Evolutionary conservation across 2,797 vertebrate species (phyloP), one percentile per base, ranked within the genome.

Genomic region (Enteromius radiatus): DNA sequence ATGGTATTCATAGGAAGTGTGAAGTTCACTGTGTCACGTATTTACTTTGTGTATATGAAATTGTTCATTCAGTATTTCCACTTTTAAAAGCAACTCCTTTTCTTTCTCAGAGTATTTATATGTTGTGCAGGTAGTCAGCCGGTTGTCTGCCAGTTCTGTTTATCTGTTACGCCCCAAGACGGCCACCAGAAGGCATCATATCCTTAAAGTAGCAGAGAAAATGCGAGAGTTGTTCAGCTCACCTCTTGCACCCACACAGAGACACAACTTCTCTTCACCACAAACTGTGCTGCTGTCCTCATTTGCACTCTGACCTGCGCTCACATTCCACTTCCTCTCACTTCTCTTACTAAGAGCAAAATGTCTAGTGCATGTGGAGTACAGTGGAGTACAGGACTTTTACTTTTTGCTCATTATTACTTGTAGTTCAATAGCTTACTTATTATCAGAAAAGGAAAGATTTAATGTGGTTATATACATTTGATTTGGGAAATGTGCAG

Each of bases 111-210:
- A 38, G 1, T 38, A 0, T 54, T 54, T 17, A 21, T 7, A 10
- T 56, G 31, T 38, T 75, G 3, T 56, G 49, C 31, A 14, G 3
- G 19, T 36, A 56, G 9, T 19, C 5, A 33, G 31, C 11, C 23
- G 33, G 6, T 36, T 19, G 63, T 36, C 63, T 65, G 17, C 8
- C 63, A 1, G 8, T 17, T 38, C 38, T 38, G 21, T 38, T 59
- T 41, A 10, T 59, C 49, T 38, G 52, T 84, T 54, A 64, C 70
- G 14, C 2, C 36, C 11, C 3, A 28, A 1, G 31, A 26, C 1
- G 23, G 21, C 82, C 86, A 84, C 77, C 14, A 84, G 86, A 84
- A 38, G 75, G 69, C 81, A 47, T 6, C 76, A 77, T 10, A 70
- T 70, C 11, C 81, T 75, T 78, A 70, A 33, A 59, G 1, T 47